These are phyloP conservation scores for Leptinotarsa peninsularis DNA, from an alignment of 2,888 invertebrate species.

Conservation along the genomic window DNA sequence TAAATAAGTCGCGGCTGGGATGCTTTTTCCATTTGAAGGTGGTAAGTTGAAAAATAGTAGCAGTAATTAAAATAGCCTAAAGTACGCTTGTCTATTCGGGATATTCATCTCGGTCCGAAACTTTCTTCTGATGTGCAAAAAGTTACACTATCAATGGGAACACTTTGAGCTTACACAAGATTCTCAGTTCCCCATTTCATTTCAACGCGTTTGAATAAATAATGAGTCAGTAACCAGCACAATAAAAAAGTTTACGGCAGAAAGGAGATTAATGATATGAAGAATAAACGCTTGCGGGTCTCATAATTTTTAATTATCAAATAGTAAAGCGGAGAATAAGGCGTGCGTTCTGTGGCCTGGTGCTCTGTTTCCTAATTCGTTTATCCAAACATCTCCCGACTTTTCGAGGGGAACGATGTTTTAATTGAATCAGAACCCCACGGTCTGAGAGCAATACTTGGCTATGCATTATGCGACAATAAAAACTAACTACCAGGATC, in stretches of 20 bases:
- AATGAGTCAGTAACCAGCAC: background rate
- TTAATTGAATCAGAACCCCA: constrained; percentile 58
- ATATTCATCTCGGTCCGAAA: too few species aligned
- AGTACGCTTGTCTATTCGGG: too few species aligned
- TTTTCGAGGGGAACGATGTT: constrained; percentile 46
- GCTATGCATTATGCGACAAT: constrained; percentile 52
- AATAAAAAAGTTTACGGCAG: constrained; percentile 18
- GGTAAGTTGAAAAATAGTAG: too few species aligned
- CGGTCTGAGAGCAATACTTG: constrained; percentile 39
- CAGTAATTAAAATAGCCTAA: too few species aligned
- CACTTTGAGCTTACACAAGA: too few species aligned
- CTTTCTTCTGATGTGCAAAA: too few species aligned
- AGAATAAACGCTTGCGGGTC: constrained; percentile 45
- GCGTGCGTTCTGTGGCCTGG: constrained; percentile 47
- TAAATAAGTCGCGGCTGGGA: too few species aligned
- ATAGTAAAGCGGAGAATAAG: constrained; percentile 48
- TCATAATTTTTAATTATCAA: constrained; percentile 59
- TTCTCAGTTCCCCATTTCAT: background rate
- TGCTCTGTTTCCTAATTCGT: constrained; percentile 59
- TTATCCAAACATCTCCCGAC: constrained; percentile 58
- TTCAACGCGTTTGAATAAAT: background rate
- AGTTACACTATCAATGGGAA: too few species aligned
- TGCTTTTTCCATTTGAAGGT: too few species aligned
- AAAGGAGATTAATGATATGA: constrained; percentile 32
- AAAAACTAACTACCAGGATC: constrained; percentile 46